A percentile compares a stretch with the other conserved stretches of the same genome.
These are phyloP conservation scores for Sinopyrophorus schimmeli DNA, from an alignment of 2,888 invertebrate genomes.

Conservation along the genomic window DNA sequence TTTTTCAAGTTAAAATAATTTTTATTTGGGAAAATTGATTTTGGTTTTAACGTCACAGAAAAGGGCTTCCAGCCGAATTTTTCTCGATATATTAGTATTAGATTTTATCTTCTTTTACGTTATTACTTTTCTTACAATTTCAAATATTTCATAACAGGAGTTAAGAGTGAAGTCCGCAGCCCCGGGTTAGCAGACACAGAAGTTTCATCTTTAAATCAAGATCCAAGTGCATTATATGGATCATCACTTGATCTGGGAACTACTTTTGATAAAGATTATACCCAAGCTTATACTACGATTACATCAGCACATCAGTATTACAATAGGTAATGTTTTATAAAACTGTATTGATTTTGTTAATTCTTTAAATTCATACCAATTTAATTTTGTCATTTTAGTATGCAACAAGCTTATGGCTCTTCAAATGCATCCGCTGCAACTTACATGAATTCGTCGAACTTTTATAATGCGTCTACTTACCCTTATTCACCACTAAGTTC, in stretches of 20 bases:
- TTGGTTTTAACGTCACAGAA: no score
- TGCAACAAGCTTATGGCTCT: conserved; percentile 57
- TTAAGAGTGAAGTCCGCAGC: conserved; percentile 75
- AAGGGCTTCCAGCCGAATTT: no score
- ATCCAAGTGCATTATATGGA: conserved; percentile 46
- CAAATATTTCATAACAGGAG: conserved; percentile 50
- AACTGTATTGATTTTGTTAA: conserved; percentile 2
- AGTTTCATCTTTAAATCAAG: conserved; percentile 53
- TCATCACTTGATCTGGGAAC: conserved; percentile 52
- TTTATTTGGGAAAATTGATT: no score
- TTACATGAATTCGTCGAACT: conserved; percentile 51
- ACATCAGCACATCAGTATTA: conserved; percentile 69
- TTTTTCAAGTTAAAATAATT: no score
- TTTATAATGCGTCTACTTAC: conserved; percentile 53
- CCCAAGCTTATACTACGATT: conserved; percentile 61
- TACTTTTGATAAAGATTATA: conserved; percentile 57
- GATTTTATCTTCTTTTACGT: no score
- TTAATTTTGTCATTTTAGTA: conserved; percentile 46
- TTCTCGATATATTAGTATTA: no score
- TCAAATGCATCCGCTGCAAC: conserved; percentile 41
- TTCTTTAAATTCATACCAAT: conserved; percentile 7
- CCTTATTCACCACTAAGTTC: conserved; percentile 55
- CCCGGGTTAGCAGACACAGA: conserved; percentile 63
- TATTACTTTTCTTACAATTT: background rate
- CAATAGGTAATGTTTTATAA: conserved; percentile 61